Evolutionary conservation across 1,140 invertebrate genomes (phyloP).

Genomic region (Leptinotarsa defecta): DNA sequence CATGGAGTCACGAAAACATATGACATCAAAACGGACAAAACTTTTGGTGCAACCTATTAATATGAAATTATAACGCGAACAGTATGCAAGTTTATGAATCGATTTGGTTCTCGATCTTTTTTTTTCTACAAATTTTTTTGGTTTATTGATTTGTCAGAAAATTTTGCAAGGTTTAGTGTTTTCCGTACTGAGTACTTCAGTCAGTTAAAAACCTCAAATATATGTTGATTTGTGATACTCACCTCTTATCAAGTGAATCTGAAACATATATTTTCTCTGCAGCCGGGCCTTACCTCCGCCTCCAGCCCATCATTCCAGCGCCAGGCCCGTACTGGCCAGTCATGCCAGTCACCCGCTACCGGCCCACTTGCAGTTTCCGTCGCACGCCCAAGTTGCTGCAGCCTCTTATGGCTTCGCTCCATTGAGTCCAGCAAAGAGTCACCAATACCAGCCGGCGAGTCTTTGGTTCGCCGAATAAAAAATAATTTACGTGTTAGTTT

Average conservation of each 20-base stretch:
- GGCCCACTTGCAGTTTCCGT: slow-evolving; percentile 80
- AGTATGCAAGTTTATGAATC: too few relatives aligned
- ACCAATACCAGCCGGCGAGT: slow-evolving; percentile 72
- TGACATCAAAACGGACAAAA: too few relatives aligned
- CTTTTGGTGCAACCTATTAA: too few relatives aligned
- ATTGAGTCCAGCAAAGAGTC: slow-evolving; percentile 72
- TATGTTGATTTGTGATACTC: too few relatives aligned
- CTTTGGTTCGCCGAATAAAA: slow-evolving; percentile 76
- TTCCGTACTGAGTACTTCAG: not conserved
- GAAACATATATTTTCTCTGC: slow-evolving; percentile 44
- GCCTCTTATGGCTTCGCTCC: slow-evolving; percentile 71
- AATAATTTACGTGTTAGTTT: not conserved
- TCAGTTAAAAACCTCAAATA: not conserved
- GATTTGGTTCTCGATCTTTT: too few relatives aligned
- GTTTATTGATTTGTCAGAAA: too few relatives aligned
- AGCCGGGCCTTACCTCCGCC: slow-evolving; percentile 78
- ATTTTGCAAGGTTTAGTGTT: too few relatives aligned
- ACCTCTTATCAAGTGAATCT: too few relatives aligned
- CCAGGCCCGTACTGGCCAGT: slow-evolving; percentile 75
- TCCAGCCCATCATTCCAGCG: slow-evolving; percentile 81
- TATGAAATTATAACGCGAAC: too few relatives aligned
- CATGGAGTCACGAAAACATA: too few relatives aligned
- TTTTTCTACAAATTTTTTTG: too few relatives aligned
- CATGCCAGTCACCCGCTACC: slow-evolving; percentile 78
- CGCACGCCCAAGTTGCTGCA: slow-evolving; percentile 66